Percentiles rank a stretch among this genome's conserved stretches.
Conservation (phyloP, 2,888 invertebrate species). For the Perizoma flavofasciatum region DNA sequence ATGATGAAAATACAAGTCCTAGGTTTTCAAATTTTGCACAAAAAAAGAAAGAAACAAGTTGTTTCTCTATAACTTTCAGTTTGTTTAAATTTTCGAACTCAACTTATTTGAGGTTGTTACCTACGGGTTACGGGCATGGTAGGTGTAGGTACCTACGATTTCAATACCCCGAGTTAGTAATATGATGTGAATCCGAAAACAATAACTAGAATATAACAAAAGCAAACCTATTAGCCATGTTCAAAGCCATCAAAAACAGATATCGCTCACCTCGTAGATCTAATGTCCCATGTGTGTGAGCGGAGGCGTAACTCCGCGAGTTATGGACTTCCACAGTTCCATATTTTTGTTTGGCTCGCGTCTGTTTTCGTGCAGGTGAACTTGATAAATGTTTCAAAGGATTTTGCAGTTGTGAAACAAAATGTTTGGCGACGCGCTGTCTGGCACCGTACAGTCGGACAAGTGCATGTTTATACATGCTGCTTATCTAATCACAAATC, state of each 20-base stretch:
- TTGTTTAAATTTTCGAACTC: neutral
- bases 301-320: conserved; percentile 58
- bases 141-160: no score
- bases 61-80: no score
- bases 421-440: conserved; percentile 15
- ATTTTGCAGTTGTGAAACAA: conserved; percentile 21
- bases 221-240: conserved; percentile 19
- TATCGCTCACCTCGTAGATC: conserved; percentile 51
- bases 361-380: conserved; percentile 28
- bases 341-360: conserved; percentile 33
- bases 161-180: no score
- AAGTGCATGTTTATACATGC: neutral
- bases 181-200: no score
- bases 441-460: neutral
- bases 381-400: conserved; percentile 24
- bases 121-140: no score
- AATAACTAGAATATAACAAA: no score
- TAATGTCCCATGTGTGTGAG: conserved; percentile 56
- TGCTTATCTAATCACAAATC: neutral
- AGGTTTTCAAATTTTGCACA: no score
- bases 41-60: no score
- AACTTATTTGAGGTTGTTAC: neutral
- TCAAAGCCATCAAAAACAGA: conserved; percentile 57
- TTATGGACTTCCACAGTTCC: conserved; percentile 50
- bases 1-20: no score